Evolutionary conservation across 1,140 invertebrate species (phyloP), one percentile per base, ranked within the genome.

Genomic region (Drosophila ananassae): DNA sequence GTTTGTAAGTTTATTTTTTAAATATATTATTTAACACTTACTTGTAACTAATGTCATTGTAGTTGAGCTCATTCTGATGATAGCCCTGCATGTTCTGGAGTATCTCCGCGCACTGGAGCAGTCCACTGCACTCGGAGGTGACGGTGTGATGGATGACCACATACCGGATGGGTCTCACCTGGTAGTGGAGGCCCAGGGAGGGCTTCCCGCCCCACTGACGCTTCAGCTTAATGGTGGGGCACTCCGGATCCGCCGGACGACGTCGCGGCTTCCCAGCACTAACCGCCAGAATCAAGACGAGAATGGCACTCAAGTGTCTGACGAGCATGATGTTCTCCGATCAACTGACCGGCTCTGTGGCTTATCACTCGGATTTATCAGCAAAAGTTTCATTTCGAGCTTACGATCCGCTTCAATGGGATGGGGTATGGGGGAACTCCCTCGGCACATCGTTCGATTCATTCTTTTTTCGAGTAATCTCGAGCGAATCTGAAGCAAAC

Each of bases 91-190:
- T 91, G 37, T 73, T 77, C 37, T 89, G 80, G 0, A 92, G 52
- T 3, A 79, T 77, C 6, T 84, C 72, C 7, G 90, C 77, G 58
- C 91, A 96, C 25, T 92, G 73, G 7, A 78, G 59, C 46, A 93
- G 91, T 0, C 92, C 92, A 1, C 59, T 60, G 77, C 96, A 96
- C 52, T 92, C 91, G 4, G 78, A 60, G 0, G 94, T 94, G 0
- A 94, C 95, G 2, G 95, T 95, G 74, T 96, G 96, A 83, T 96
- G 95, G 44, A 96, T 93, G 21, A 97, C 94, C 2, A 95, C 95
- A 59, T 95, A 93, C 74, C 92, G 78, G 0, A 92, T 91, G 17
- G 94, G 94, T 8, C 93, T 92, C 8, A 93, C 85, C 1, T 93
- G 89, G 73, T 95, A 94, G 24, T 93, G 84, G 2, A 94, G 90